A percentile compares a stretch with the other conserved stretches of the same genome.
These are phyloP conservation scores for Myiagra hebetior DNA, from an alignment of 2,113 vertebrate species.

Conservation along the genomic window DNA sequence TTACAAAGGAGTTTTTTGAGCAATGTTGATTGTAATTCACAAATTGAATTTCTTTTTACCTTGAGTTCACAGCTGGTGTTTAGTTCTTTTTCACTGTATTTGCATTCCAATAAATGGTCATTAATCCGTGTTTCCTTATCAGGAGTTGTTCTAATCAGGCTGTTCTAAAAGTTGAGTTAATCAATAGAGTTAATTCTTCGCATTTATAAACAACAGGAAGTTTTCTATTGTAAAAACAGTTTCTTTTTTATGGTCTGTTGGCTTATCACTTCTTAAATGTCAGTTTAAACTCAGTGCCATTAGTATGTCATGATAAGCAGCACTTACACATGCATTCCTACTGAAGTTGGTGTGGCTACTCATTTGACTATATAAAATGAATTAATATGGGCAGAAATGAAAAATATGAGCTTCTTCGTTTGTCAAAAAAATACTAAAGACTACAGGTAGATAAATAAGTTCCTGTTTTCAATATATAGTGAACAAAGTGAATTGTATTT, in stretches of 20 bases:
- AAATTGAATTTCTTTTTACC: background rate
- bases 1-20: background rate
- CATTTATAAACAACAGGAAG: background rate
- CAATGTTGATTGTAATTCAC: background rate
- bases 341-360: background rate
- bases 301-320: background rate
- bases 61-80: background rate
- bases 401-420: background rate
- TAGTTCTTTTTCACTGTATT: background rate
- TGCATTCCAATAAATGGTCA: background rate
- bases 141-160: background rate
- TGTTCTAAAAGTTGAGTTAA: background rate
- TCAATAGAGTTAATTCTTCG: conserved; percentile 18
- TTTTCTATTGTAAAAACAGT: background rate
- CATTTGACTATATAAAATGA: background rate
- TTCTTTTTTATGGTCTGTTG: background rate
- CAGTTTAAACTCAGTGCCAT: background rate
- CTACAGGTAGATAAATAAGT: background rate
- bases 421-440: background rate
- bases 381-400: background rate
- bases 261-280: background rate
- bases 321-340: background rate
- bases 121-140: background rate
- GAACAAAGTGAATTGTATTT: background rate
- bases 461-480: background rate